Evolutionary conservation across 1,140 invertebrate species (phyloP), one percentile per base, ranked within the genome.

Genomic region (Bathynomus jamesi): DNA sequence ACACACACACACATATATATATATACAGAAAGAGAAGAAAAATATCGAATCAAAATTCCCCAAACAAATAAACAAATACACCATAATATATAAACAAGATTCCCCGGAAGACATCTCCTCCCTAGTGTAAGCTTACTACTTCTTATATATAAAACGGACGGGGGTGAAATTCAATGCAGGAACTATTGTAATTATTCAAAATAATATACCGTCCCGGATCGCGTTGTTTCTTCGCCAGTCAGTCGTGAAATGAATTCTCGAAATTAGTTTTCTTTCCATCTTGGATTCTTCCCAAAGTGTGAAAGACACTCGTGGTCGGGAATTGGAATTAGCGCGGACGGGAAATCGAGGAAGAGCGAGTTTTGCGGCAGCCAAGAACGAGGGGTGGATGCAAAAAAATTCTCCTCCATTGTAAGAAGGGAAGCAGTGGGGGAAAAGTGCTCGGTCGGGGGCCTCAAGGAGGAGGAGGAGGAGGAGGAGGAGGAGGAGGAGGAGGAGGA

Each of bases 1-100:
- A 63, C 24, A 3, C 24, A 63, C 24, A 67, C 25, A 67, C 27
- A 67, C 7, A 40, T 67, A 67, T 25, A 67, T 40, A 67, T 40
- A 67, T 40, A 67, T 40, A 46, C 24, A n/a, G n/a, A n/a, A n/a
- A n/a, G n/a, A n/a, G n/a, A n/a, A n/a, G n/a, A n/a, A n/a, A n/a
- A n/a, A n/a, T n/a, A n/a, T n/a, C n/a, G n/a, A n/a, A n/a, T n/a
- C n/a, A n/a, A n/a, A n/a, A n/a, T n/a, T n/a, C n/a, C n/a, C n/a
- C n/a, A n/a, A n/a, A n/a, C n/a, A n/a, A n/a, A n/a, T n/a, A n/a
- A n/a, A n/a, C n/a, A n/a, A n/a, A n/a, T n/a, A n/a, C n/a, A n/a
- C n/a, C n/a, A n/a, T n/a, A n/a, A n/a, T n/a, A n/a, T n/a, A n/a
- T n/a, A n/a, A n/a, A n/a, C n/a, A n/a, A n/a, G n/a, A n/a, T n/a